A percentile compares a stretch with the other conserved stretches of the same genome.
These are phyloP conservation scores for Benthosema pterotum DNA, from an alignment of 2,797 vertebrate species.

Conservation along the genomic window DNA sequence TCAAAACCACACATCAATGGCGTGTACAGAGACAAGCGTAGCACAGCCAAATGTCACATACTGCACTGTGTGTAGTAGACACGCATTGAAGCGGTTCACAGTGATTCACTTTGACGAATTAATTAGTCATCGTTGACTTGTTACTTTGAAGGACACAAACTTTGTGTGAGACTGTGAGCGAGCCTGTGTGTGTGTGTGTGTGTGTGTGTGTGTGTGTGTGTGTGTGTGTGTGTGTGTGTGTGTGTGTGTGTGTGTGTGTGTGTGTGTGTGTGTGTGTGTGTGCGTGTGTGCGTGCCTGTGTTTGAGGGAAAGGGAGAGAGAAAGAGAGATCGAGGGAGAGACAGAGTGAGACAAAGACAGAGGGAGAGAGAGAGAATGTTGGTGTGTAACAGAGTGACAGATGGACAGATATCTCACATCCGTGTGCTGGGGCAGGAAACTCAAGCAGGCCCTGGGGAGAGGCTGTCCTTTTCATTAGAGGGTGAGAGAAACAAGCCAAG, in stretches of 20 bases:
- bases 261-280: conserved; percentile 14
- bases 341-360: conserved; percentile 11
- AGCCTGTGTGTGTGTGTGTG: conserved; percentile 13
- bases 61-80: too few species aligned
- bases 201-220: conserved; percentile 13
- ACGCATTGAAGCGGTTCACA: neutral
- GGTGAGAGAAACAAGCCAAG: conserved; percentile 71
- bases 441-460: conserved; percentile 80
- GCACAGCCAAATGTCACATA: too few species aligned
- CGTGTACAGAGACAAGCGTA: too few species aligned
- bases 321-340: conserved; percentile 39
- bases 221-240: conserved; percentile 15
- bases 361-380: conserved; percentile 1
- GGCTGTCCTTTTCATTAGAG: conserved; percentile 75
- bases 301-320: conserved; percentile 13
- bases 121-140: conserved; percentile 26
- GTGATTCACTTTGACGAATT: conserved; percentile 31
- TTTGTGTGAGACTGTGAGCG: conserved; percentile 11
- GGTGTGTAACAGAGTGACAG: conserved; percentile 68
- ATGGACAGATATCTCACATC: conserved; percentile 81
- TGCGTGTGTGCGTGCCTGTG: neutral
- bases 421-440: conserved; percentile 73
- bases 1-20: too few species aligned
- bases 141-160: conserved; percentile 33
- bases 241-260: conserved; percentile 18